Evolutionary conservation across 1,140 invertebrate genomes (phyloP).

Genomic region (Thaumetopoea pityocampa): DNA sequence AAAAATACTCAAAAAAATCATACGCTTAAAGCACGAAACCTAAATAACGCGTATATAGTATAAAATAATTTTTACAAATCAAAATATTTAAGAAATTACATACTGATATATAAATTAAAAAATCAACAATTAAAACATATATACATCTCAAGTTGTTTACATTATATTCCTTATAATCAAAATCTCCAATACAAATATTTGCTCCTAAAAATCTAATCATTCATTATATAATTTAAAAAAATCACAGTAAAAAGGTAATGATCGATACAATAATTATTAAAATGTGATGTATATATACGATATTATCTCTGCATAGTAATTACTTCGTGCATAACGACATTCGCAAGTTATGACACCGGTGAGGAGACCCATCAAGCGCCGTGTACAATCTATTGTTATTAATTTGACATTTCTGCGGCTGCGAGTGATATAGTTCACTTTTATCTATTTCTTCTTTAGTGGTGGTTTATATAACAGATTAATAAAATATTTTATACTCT

Average conservation of each 20-base stretch:
- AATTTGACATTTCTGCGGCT: too few species aligned
- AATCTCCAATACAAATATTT: slow-evolving; percentile 51
- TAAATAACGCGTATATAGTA: slow-evolving; percentile 54
- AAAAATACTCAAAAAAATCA: slow-evolving; percentile 64
- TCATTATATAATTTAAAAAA: slow-evolving; percentile 59
- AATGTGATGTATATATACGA: slow-evolving; percentile 41
- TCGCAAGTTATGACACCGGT: too few species aligned
- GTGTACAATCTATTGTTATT: too few species aligned
- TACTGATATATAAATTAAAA: slow-evolving; percentile 38
- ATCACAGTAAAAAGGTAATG: slow-evolving; percentile 73
- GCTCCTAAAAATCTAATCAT: slow-evolving; percentile 33
- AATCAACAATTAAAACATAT: slow-evolving; percentile 40
- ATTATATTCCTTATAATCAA: slow-evolving; percentile 51
- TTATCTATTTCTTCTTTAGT: too few species aligned
- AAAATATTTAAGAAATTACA: slow-evolving; percentile 43
- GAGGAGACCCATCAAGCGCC: too few species aligned
- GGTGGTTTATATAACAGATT: too few species aligned
- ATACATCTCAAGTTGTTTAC: slow-evolving; percentile 33
- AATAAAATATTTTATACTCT: too few species aligned
- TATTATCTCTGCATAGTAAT: slow-evolving; percentile 22
- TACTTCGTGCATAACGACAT: slow-evolving; percentile 38
- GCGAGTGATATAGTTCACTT: too few species aligned
- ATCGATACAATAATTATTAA: slow-evolving; percentile 36
- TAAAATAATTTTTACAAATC: slow-evolving; percentile 43
- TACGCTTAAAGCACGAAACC: slow-evolving; percentile 67